A percentile compares a stretch with the other conserved stretches of the same genome.
These are phyloP conservation scores for Pachypsylla venusta DNA, from an alignment of 1,140 invertebrate genomes.

Conservation along the genomic window DNA sequence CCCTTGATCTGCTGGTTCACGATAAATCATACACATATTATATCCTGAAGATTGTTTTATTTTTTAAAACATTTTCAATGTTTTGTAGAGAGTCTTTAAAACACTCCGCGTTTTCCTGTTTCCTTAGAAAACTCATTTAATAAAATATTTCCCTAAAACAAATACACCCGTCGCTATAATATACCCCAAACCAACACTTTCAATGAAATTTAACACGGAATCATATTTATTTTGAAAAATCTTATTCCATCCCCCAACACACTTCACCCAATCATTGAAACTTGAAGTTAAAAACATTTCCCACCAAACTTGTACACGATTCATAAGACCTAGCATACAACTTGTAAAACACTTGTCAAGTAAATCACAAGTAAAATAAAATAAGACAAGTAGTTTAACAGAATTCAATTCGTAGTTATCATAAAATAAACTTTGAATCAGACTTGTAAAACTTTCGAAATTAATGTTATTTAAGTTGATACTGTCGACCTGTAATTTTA, in stretches of 20 bases:
- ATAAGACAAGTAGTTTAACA: constrained; percentile 6
- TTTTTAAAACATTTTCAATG: too few species aligned
- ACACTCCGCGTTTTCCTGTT: too few species aligned
- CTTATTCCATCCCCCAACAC: neutral
- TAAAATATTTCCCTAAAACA: neutral
- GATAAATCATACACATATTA: too few species aligned
- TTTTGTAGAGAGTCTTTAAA: too few species aligned
- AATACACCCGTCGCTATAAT: neutral
- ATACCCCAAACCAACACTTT: neutral
- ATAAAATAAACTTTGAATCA: neutral
- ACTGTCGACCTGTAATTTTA: neutral
- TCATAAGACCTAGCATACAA: neutral
- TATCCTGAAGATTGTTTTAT: too few species aligned
- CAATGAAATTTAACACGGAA: neutral
- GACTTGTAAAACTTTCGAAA: neutral
- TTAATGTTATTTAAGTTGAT: neutral
- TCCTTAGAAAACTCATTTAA: neutral
- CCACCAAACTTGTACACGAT: neutral
- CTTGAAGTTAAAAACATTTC: neutral
- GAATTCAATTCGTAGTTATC: neutral
- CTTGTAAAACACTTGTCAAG: neutral
- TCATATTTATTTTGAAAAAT: neutral
- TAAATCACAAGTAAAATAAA: constrained; percentile 6
- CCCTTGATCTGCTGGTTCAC: too few species aligned
- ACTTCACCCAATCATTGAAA: neutral